Base-by-base conservation (phyloP, 2,113 vertebrate genomes). In the Lycaon pictus region DNA sequence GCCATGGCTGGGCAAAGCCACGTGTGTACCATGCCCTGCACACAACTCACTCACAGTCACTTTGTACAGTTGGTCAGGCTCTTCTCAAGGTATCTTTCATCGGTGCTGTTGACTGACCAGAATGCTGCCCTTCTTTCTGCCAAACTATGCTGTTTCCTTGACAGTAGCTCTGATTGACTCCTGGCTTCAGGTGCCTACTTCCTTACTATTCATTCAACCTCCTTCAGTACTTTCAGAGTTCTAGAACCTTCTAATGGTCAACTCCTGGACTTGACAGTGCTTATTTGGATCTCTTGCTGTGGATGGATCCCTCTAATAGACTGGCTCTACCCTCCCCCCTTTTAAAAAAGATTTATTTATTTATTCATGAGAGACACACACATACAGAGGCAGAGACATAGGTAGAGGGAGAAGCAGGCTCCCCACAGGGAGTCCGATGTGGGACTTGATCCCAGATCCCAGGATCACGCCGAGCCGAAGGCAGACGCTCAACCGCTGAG, bases 221-320 rank as follows among this genome's bases (percentile, higher is more conserved):
- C 86, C 87, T 89, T 93, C 1, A 1, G 76, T 20, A 90, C 32
- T 92, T 96, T 9, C 12, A 19, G 29, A 74, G 51, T 92, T 95
- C 69, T 87, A 25, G 93, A 94, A 86, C 8, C 55, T 72, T 63
- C 88, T 88, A 29, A 22, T 5, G 27, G 72, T 60, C 72, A 83
- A 74, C 22, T 96, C 43, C 1, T 51, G 13, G 65, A 79, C 71
- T 55, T 63, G 22, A 88, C 1, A 79, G 53, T 86, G 58, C 58
- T 63, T 76, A 62, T 43, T 67, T 83, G 87, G 58, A 25, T 90
- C 74, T 80, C 56, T 82, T 74, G 55, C 60, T 53, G 58, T 62
- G 87, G 71, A 60, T 62, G 67, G 79, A 55, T 67, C 65, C 72
- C 85, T 93, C 48, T 83, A 76, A 71, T 92, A 60, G 63, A 85